phyloP scores from a whole-genome alignment of 2,797 vertebrate genomes.

The Amblyraja radiata region DNA sequence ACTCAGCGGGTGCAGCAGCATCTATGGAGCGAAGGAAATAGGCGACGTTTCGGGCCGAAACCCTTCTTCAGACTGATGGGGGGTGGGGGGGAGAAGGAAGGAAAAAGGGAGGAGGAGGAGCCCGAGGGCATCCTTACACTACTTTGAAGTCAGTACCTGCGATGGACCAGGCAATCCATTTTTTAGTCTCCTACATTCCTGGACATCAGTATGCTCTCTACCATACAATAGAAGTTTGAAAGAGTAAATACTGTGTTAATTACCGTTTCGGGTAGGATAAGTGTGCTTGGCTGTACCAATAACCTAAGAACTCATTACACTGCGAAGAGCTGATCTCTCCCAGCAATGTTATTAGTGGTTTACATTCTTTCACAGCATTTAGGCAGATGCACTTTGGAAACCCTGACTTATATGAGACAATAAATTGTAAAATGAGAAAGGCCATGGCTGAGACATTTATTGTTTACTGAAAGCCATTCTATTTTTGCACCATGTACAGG shows the following conservation, averaged over 20 bases:
- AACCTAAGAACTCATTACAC: background rate
- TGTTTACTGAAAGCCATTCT: background rate
- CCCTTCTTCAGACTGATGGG: no score
- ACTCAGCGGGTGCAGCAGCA: no score
- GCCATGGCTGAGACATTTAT: background rate
- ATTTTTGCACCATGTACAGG: background rate
- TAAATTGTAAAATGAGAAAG: background rate
- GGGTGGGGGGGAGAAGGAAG: no score
- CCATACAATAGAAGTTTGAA: no score
- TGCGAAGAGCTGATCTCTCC: background rate
- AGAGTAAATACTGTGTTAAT: background rate
- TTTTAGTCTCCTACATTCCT: no score
- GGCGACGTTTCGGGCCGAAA: no score
- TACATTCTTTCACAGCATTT: background rate
- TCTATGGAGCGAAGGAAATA: no score
- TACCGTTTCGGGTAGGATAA: background rate
- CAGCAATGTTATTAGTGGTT: background rate
- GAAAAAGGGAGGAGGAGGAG: no score
- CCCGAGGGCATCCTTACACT: no score
- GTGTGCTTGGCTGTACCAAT: background rate
- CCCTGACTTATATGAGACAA: background rate
- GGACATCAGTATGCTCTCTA: no score
- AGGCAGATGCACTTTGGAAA: background rate
- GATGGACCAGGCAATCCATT: no score
- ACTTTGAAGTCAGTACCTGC: no score